Conservation (phyloP, 2,888 invertebrate genomes). For the Kryphioiulus occultus region DNA sequence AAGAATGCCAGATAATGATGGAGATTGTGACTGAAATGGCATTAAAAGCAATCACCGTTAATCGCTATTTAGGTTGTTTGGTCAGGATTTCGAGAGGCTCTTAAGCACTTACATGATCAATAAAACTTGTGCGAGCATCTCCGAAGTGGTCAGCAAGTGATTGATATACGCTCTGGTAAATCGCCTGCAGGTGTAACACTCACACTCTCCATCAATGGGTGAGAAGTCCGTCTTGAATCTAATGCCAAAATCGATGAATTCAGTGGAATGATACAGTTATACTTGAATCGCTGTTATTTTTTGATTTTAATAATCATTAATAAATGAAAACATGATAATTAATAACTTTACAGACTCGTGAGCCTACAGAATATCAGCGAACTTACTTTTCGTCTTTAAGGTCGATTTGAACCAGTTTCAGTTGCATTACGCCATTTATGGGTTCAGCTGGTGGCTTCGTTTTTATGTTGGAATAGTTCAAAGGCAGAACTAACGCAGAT, state of each 20-base stretch:
- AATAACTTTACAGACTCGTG: no score
- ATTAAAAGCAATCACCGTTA: background rate
- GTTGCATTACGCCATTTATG: background rate
- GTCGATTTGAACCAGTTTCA: background rate
- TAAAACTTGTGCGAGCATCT: constrained; percentile 48
- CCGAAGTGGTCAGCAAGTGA: constrained; percentile 42
- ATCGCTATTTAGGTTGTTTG: background rate
- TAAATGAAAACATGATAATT: no score
- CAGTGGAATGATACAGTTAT: background rate
- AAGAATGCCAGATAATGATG: constrained; percentile 49
- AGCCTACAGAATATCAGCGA: no score
- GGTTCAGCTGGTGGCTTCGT: background rate
- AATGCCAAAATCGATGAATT: background rate
- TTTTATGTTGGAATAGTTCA: background rate
- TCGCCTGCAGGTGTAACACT: constrained; percentile 46
- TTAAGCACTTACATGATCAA: constrained; percentile 41
- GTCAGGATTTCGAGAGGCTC: background rate
- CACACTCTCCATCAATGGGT: constrained; percentile 15
- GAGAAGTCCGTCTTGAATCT: constrained; percentile 40
- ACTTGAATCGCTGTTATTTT: no score
- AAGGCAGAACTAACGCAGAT: constrained; percentile 29
- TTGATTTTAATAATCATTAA: no score
- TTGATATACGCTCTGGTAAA: constrained; percentile 45
- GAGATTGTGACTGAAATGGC: constrained; percentile 37
- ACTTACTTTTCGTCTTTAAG: constrained; percentile 37